Conservation (phyloP, 53 echinoderm and acorn worm species). For the Zoroaster sp. region DNA sequence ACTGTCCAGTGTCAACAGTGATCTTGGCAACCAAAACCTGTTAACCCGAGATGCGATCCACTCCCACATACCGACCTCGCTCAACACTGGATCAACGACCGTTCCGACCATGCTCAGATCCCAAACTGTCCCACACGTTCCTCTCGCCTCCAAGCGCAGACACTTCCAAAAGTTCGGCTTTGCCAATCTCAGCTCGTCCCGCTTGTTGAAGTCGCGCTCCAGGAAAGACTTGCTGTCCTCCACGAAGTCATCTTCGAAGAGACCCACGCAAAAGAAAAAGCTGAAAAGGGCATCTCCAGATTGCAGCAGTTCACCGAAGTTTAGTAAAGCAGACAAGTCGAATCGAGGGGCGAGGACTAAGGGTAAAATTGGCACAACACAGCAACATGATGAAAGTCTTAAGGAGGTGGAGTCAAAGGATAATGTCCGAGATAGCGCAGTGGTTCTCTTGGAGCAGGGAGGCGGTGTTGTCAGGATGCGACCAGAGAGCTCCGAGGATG, state of each 20-base stretch:
- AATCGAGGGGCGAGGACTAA: not conserved
- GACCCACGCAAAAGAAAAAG: not conserved
- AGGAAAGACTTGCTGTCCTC: not conserved
- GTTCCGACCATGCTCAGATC: not conserved
- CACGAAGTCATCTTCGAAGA: not conserved
- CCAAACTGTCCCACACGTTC: not conserved
- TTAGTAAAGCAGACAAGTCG: not conserved
- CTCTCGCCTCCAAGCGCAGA: not conserved
- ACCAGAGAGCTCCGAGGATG: constrained; percentile 22
- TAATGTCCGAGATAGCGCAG: not conserved
- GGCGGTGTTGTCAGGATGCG: constrained; percentile 26
- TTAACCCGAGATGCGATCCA: not conserved
- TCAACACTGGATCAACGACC: constrained; percentile 51
- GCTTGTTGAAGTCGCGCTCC: constrained; percentile 14
- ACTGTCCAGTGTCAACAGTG: not conserved
- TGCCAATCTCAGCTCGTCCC: constrained; percentile 32
- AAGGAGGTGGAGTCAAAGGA: not conserved
- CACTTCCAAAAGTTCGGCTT: constrained; percentile 38
- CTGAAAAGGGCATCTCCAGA: not conserved
- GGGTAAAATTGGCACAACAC: not conserved
- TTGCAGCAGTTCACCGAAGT: not conserved
- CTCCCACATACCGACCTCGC: constrained; percentile 23
- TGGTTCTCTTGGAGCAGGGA: not conserved
- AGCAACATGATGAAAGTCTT: not conserved
- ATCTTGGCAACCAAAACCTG: not conserved